Percentiles rank a stretch among this genome's conserved stretches.
Conservation (phyloP, 2,888 invertebrate genomes). For the Chaetoderma sp. region DNA sequence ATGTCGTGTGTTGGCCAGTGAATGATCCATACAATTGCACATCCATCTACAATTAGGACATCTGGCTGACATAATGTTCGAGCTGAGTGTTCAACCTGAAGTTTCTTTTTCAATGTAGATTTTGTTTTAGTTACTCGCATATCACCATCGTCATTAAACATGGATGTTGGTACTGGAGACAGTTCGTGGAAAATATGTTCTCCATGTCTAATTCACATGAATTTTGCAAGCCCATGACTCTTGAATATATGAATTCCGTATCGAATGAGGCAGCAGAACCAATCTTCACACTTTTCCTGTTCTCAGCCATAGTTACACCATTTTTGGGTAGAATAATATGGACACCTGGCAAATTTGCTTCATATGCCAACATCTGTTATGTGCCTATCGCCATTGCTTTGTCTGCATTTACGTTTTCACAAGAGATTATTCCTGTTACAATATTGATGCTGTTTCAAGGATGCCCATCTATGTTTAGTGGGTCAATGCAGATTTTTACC, state of each 20-base stretch:
- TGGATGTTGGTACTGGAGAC: background rate
- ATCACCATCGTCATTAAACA: background rate
- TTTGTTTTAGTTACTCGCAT: too few relatives aligned
- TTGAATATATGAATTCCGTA: background rate
- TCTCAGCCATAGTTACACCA: constrained; percentile 16
- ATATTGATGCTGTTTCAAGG: constrained; percentile 18
- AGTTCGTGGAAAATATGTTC: background rate
- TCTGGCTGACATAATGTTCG: too few relatives aligned
- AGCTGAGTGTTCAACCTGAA: too few relatives aligned
- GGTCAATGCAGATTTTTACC: constrained; percentile 23
- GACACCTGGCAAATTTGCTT: constrained; percentile 28
- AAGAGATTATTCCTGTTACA: constrained; percentile 18
- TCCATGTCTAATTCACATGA: background rate
- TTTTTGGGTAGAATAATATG: constrained; percentile 16
- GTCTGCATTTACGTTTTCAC: constrained; percentile 24
- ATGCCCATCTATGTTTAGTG: constrained; percentile 22
- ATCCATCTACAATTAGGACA: background rate
- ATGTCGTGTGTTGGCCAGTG: background rate
- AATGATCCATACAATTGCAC: background rate
- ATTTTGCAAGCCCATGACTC: background rate
- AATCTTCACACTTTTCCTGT: constrained; percentile 17
- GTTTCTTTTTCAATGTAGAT: too few relatives aligned
- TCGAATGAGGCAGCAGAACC: too few relatives aligned
- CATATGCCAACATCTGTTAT: constrained; percentile 17
- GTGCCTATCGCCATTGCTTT: constrained; percentile 21